Percentiles rank a stretch among this genome's conserved stretches.
phyloP scores from a whole-genome alignment of 2,797 vertebrate genomes.

The Percopsis omiscomaycus region DNA sequence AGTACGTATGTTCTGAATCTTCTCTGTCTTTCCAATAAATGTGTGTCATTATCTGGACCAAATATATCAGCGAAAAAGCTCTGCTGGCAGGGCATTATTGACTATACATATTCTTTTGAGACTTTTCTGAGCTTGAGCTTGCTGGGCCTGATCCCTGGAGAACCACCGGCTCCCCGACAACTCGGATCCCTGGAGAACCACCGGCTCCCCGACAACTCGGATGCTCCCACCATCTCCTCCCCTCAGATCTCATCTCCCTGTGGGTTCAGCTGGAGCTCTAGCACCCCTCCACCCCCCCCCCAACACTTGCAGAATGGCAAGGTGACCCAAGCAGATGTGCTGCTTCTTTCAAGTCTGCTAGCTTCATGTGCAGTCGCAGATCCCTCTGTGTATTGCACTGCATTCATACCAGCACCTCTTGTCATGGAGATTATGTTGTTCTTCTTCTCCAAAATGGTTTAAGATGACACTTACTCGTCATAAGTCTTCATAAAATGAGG shows the following conservation, averaged over 20 bases:
- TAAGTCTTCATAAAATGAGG: too few relatives aligned
- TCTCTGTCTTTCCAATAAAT: too few relatives aligned
- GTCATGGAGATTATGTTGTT: too few relatives aligned
- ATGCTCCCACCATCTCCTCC: slow-evolving; percentile 87
- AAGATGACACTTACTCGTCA: too few relatives aligned
- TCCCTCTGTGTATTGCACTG: too few relatives aligned
- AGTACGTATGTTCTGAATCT: too few relatives aligned
- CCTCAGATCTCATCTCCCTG: slow-evolving; percentile 83
- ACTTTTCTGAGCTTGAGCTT: slow-evolving; percentile 81
- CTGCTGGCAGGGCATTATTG: slow-evolving; percentile 83
- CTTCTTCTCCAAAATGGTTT: too few relatives aligned
- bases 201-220: slow-evolving; percentile 85
- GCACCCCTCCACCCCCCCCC: slow-evolving; percentile 12
- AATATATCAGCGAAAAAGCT: neutral
- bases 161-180: slow-evolving; percentile 87
- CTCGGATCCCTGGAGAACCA: slow-evolving; percentile 86
- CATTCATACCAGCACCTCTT: too few relatives aligned
- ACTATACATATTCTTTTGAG: slow-evolving; percentile 90
- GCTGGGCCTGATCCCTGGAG: slow-evolving; percentile 85
- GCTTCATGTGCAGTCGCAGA: too few relatives aligned
- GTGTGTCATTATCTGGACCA: too few relatives aligned
- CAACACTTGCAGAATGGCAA: neutral
- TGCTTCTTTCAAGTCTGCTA: too few relatives aligned
- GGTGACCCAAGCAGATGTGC: too few relatives aligned
- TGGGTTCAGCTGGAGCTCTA: slow-evolving; percentile 32